phyloP scores from a whole-genome alignment of 2,888 invertebrate species.

The Anthrax anthrax region DNA sequence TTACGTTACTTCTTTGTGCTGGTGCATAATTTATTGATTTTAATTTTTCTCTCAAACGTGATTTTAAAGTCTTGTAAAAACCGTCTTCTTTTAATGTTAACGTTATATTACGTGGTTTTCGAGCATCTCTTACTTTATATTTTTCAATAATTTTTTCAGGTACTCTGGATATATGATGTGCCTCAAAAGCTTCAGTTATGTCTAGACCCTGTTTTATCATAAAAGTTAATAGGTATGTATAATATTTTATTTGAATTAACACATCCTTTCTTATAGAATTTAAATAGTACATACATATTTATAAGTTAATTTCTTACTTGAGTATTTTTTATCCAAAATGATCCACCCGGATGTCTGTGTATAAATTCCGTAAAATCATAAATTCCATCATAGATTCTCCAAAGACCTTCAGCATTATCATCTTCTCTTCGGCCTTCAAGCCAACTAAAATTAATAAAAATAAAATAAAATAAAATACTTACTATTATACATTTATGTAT shows the following conservation, averaged over 20 bases:
- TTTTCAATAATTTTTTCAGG: constrained; percentile 47
- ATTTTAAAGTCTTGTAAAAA: constrained; percentile 57
- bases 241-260: too few species aligned
- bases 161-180: constrained; percentile 47
- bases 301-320: constrained; percentile 36
- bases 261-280: too few species aligned
- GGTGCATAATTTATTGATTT: constrained; percentile 38
- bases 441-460: constrained; percentile 35
- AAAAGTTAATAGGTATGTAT: not conserved
- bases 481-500: not conserved
- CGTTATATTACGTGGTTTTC: constrained; percentile 49
- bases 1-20: constrained; percentile 26
- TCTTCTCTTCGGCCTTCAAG: constrained; percentile 47
- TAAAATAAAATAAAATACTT: not conserved
- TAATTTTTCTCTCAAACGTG: constrained; percentile 40
- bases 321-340: constrained; percentile 55
- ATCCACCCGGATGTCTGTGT: constrained; percentile 71
- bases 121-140: constrained; percentile 50
- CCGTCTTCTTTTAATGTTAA: constrained; percentile 59
- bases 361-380: constrained; percentile 77
- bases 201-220: constrained; percentile 46
- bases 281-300: too few species aligned
- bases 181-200: constrained; percentile 66
- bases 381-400: constrained; percentile 60
- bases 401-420: constrained; percentile 62